Base-by-base conservation (phyloP, 2,113 vertebrate species). In the Caloenas nicobarica region DNA sequence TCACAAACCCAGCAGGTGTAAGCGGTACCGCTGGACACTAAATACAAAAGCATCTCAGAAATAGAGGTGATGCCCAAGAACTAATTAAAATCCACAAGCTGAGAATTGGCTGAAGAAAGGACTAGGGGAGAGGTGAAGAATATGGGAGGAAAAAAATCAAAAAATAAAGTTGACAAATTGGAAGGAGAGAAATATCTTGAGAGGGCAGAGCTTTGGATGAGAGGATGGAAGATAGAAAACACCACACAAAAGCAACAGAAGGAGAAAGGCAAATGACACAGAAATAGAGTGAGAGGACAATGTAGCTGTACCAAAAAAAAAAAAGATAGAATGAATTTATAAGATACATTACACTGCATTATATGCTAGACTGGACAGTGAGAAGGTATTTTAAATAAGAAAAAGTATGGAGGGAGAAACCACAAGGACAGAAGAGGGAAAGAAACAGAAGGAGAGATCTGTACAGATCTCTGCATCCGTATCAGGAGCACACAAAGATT, bases 381-480 rank as follows among this genome's bases (percentile, higher is more conserved):
- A 54, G 29, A 60, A 65, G 31, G 9, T 51, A 48, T 13, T 54
- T 77, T 13, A 48, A 73, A 12, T 46, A 36, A 74, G 7, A 51
- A 50, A 40, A 48, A n/a, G 42, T 26, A 72, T 72, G 36, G 22
- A 88, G 9, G 53, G 23, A 83, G 31, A 90, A 92, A 80, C 10
- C 34, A 61, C 40, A 46, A 61, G 34, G 48, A 44, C 14, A 74
- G 42, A 79, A 46, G 16, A 71, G 13, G 7, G 25, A 64, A 66
- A 72, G 26, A 44, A 78, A 66, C 10, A 62, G 60, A 10, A 71
- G 10, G 5, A 79, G 22, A 12, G 26, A 16, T 28, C 48, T 53
- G 10, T 34, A 66, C 6, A 3, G 5, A 8, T 15, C 50, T 48
- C 15, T 9, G 4, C 23, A 64, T 12, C 68, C 8, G 0, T 9